phyloP scores from a whole-genome alignment of 2,113 vertebrate species.

The Stigmatopora argus region DNA sequence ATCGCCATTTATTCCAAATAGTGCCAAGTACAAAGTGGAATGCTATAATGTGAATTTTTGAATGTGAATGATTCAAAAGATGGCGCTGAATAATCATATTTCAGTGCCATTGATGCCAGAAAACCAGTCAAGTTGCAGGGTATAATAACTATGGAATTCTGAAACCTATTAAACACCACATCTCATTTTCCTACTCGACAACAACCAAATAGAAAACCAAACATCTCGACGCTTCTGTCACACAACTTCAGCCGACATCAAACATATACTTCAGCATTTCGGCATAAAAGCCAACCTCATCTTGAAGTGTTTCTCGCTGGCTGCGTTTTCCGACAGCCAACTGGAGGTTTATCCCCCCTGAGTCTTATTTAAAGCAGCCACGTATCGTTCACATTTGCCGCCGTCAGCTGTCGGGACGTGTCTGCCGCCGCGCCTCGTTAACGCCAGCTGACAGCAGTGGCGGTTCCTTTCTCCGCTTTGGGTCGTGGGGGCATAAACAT shows the following conservation, averaged over 20 bases:
- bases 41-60: no score
- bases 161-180: no score
- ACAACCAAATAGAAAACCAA: no score
- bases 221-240: background rate
- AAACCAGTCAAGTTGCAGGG: no score
- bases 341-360: slow-evolving; percentile 8
- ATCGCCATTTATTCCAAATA: background rate
- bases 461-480: background rate
- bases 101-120: no score
- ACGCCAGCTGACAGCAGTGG: slow-evolving; percentile 28
- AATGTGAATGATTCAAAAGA: no score
- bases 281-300: background rate
- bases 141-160: no score
- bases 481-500: background rate
- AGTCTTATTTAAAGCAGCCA: slow-evolving; percentile 8
- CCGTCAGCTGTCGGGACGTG: slow-evolving; percentile 38
- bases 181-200: no score
- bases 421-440: slow-evolving; percentile 54
- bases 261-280: background rate
- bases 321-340: background rate
- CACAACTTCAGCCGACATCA: background rate
- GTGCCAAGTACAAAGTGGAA: no score
- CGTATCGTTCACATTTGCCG: slow-evolving; percentile 18
- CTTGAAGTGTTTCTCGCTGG: slow-evolving; percentile 1
- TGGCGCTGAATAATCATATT: no score